Percentiles rank a stretch among this genome's conserved stretches.
phyloP scores from a whole-genome alignment of 2,113 vertebrate genomes.

The Nesoenas mayeri region DNA sequence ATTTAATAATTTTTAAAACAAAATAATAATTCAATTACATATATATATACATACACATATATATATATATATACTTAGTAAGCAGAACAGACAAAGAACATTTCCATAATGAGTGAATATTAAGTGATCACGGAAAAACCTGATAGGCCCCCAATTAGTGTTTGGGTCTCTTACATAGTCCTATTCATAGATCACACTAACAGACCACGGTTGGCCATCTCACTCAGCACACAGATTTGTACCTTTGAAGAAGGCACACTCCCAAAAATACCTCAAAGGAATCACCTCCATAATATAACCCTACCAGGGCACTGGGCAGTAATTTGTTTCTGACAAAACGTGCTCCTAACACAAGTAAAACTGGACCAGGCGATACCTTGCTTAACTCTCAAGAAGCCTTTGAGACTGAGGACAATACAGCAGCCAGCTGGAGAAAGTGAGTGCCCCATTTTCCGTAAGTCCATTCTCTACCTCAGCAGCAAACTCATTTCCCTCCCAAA shows the following conservation, averaged over 20 bases:
- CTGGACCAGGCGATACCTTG: background rate
- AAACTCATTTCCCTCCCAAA: background rate
- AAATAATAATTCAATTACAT: background rate
- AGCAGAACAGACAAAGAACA: background rate
- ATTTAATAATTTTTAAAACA: background rate
- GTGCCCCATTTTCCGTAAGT: background rate
- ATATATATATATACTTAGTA: background rate
- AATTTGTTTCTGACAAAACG: background rate
- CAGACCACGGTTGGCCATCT: background rate
- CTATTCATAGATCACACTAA: background rate
- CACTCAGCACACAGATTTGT: background rate
- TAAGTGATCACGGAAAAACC: background rate
- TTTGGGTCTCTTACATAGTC: background rate
- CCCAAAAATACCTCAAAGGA: background rate
- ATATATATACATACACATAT: too few relatives aligned
- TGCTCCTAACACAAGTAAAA: background rate
- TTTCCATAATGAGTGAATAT: background rate
- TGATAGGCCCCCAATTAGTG: background rate
- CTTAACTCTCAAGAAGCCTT: background rate
- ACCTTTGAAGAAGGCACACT: background rate
- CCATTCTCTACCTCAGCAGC: background rate
- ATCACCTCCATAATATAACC: background rate
- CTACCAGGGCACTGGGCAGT: background rate
- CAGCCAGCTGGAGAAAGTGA: background rate
- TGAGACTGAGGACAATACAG: fast-evolving